These are phyloP conservation scores for Himalopsyche tibetana DNA, from an alignment of 2,888 invertebrate species.

Conservation along the genomic window DNA sequence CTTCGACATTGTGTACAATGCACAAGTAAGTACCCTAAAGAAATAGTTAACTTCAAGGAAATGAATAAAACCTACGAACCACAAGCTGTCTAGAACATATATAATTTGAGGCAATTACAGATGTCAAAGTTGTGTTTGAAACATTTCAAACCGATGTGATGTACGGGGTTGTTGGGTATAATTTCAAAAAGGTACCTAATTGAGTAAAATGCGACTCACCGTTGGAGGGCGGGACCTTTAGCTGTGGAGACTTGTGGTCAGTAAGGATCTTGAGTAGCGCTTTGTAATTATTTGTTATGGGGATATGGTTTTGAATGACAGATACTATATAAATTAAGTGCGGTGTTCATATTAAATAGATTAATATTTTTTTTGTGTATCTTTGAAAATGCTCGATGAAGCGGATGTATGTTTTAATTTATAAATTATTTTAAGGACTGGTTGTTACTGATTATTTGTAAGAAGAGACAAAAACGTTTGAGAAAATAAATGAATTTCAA, in stretches of 20 bases:
- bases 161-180: constrained; percentile 56
- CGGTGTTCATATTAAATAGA: background rate
- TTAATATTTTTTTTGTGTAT: constrained; percentile 2
- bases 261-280: constrained; percentile 44
- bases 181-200: constrained; percentile 53
- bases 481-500: no score
- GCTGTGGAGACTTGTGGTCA: constrained; percentile 42
- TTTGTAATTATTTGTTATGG: constrained; percentile 54
- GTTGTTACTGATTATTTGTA: no score
- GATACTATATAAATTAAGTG: background rate
- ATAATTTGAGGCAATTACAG: constrained; percentile 57
- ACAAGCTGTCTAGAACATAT: constrained; percentile 43
- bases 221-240: constrained; percentile 43
- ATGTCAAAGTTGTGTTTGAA: constrained; percentile 58
- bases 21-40: background rate
- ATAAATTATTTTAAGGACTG: no score
- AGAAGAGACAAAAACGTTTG: no score
- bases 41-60: background rate
- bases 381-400: no score
- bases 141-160: constrained; percentile 59
- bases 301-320: constrained; percentile 54
- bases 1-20: background rate
- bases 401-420: no score
- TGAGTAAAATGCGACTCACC: constrained; percentile 38
- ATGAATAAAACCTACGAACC: constrained; percentile 13